A percentile compares a stretch with the other conserved stretches of the same genome.
Conservation (phyloP, 2,888 invertebrate genomes). For the Doris montereyensis region DNA sequence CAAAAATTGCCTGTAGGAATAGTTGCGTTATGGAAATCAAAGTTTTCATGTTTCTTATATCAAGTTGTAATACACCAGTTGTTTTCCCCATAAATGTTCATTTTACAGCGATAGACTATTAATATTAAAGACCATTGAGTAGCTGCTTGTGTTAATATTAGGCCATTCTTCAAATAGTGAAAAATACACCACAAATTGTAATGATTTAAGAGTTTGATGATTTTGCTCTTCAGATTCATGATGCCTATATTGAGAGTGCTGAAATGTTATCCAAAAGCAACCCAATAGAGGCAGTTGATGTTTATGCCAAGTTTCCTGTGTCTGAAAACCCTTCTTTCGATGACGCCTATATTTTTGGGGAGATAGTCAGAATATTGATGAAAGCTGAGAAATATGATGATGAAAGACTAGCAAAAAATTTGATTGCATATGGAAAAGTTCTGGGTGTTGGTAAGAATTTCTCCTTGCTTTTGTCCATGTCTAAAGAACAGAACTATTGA, state of each 20-base stretch:
- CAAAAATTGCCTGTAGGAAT: too few species aligned
- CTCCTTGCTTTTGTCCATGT: too few species aligned
- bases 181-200: not conserved
- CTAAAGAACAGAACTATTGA: too few species aligned
- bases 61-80: too few species aligned
- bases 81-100: too few species aligned
- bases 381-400: constrained; percentile 71
- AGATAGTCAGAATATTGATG: constrained; percentile 69
- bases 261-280: constrained; percentile 67
- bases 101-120: too few species aligned
- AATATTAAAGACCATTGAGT: not conserved
- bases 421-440: constrained; percentile 69
- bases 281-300: constrained; percentile 69
- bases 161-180: not conserved
- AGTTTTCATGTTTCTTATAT: too few species aligned
- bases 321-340: constrained; percentile 69
- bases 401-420: constrained; percentile 63
- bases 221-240: constrained; percentile 67
- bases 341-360: constrained; percentile 72
- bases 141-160: not conserved
- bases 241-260: constrained; percentile 71
- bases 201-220: not conserved
- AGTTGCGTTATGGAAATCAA: too few species aligned
- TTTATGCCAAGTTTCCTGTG: constrained; percentile 69
- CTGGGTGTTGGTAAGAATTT: constrained; percentile 69